phyloP scores from a whole-genome alignment of 2,113 vertebrate species.

The Hemichromis elongatus region DNA sequence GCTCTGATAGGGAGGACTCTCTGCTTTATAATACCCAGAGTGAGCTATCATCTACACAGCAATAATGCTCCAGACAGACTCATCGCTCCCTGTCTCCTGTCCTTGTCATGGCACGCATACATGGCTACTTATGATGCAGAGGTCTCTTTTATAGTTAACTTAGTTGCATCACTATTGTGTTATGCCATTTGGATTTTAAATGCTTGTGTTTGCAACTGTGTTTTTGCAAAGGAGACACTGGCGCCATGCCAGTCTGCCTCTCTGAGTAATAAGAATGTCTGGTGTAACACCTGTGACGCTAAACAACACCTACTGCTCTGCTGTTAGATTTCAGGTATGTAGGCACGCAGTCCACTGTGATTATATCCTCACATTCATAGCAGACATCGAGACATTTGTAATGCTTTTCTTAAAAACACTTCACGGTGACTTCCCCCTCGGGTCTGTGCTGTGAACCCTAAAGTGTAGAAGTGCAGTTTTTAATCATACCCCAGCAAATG shows the following conservation, averaged over 20 bases:
- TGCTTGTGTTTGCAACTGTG: background rate
- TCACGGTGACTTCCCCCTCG: background rate
- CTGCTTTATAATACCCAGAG: background rate
- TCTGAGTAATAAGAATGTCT: constrained; percentile 35
- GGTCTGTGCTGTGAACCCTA: background rate
- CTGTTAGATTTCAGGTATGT: background rate
- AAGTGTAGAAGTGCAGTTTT: background rate
- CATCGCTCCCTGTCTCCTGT: background rate
- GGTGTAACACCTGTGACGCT: constrained; percentile 27
- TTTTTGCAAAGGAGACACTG: background rate
- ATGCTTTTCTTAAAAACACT: constrained; percentile 3
- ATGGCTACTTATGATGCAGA: background rate
- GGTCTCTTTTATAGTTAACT: background rate
- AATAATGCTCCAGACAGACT: background rate
- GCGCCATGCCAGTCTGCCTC: constrained; percentile 27
- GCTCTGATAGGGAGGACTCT: background rate
- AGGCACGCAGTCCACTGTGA: background rate
- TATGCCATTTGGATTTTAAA: background rate
- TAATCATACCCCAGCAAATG: background rate
- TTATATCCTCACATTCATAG: constrained; percentile 10
- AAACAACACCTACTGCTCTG: constrained; percentile 12
- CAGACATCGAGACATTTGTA: constrained; percentile 1
- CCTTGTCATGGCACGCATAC: background rate
- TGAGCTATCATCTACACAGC: background rate
- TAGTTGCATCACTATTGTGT: background rate